Evolutionary conservation across 2,113 vertebrate genomes (phyloP).

Genomic region (Mohoua ochrocephala): DNA sequence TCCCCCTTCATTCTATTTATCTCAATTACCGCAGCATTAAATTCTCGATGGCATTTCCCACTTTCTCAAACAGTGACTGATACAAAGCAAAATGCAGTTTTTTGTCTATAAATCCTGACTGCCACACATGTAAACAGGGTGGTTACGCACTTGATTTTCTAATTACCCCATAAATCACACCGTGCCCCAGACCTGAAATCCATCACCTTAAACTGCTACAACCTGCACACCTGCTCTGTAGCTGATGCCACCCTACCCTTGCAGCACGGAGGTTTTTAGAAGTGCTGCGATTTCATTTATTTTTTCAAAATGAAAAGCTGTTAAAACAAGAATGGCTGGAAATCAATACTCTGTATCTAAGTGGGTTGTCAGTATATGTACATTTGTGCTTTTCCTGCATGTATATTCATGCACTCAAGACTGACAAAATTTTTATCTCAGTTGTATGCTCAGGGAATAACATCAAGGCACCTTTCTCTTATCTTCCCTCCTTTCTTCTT

Average conservation of each 20-base stretch:
- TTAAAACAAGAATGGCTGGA: not conserved
- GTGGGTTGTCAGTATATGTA: not conserved
- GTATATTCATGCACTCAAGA: not conserved
- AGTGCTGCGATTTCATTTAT: not conserved
- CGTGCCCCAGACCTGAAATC: not conserved
- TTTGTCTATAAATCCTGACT: not conserved
- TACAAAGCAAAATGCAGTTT: not conserved
- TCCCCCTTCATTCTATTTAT: conserved; percentile 13
- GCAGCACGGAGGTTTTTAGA: not conserved
- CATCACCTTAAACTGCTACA: not conserved
- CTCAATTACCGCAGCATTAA: not conserved
- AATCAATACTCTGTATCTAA: not conserved
- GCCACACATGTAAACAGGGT: not conserved
- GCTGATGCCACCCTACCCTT: not conserved
- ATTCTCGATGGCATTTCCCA: not conserved
- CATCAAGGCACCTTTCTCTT: not conserved
- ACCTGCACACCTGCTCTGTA: not conserved
- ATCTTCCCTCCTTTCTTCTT: not conserved
- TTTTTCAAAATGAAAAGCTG: not conserved
- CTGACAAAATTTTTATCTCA: not conserved
- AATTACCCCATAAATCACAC: not conserved
- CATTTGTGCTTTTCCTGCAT: not conserved
- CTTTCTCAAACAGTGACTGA: not conserved
- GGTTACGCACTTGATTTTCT: not conserved
- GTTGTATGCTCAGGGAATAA: not conserved